Conservation (phyloP, 2,113 vertebrate species). For the Tautogolabrus adspersus region DNA sequence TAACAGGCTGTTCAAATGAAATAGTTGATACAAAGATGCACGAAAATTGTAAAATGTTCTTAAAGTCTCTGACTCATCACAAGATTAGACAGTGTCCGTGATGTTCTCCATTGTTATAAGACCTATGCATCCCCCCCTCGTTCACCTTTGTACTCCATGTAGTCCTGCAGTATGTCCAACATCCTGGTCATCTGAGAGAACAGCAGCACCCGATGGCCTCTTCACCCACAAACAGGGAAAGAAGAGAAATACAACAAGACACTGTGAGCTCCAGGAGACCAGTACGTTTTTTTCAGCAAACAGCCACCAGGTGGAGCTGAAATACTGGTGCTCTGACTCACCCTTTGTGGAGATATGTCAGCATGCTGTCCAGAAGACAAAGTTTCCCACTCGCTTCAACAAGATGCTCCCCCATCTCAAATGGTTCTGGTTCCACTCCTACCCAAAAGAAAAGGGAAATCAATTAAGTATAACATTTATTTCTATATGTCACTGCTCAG, state of each 20-base stretch:
- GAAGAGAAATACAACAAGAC: background rate
- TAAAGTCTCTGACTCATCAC: background rate
- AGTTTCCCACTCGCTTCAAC: slow-evolving; percentile 94
- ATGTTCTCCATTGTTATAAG: background rate
- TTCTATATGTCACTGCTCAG: background rate
- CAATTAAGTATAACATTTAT: background rate
- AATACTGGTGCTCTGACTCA: slow-evolving; percentile 40
- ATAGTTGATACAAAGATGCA: background rate
- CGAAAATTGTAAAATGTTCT: background rate
- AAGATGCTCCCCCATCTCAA: slow-evolving; percentile 94
- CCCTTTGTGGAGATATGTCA: slow-evolving; percentile 86
- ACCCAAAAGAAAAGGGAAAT: background rate
- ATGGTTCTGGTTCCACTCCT: slow-evolving; percentile 96
- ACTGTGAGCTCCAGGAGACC: no score
- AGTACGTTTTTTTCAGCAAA: no score
- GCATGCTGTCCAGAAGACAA: slow-evolving; percentile 88
- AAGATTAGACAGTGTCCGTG: background rate
- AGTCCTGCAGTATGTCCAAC: slow-evolving; percentile 95
- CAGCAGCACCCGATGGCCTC: slow-evolving; percentile 90
- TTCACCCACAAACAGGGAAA: slow-evolving; percentile 37
- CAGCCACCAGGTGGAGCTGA: slow-evolving; percentile 35
- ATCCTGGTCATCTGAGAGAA: slow-evolving; percentile 97
- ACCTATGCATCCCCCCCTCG: background rate
- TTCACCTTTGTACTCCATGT: slow-evolving; percentile 92
- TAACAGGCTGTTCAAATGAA: background rate